Percentiles rank a stretch among this genome's conserved stretches.
phyloP scores from a whole-genome alignment of 2,888 invertebrate species.

The Neoascia interrupta region DNA sequence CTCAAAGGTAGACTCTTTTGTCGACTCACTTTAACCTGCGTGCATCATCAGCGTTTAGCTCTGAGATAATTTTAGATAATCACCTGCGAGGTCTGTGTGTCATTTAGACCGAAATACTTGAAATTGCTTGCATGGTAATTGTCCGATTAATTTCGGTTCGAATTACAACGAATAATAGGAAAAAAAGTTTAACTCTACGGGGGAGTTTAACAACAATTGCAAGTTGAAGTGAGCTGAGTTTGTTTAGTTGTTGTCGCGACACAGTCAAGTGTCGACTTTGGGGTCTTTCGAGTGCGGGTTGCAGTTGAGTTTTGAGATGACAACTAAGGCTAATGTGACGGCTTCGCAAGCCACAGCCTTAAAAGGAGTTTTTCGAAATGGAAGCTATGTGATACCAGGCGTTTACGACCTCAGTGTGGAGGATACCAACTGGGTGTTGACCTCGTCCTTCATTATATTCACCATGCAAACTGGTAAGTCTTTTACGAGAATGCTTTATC shows the following conservation, averaged over 20 bases:
- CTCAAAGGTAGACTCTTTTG: not conserved
- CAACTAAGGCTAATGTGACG: constrained; percentile 75
- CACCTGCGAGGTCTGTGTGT: constrained; percentile 32
- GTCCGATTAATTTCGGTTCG: constrained; percentile 40
- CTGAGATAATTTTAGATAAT: constrained; percentile 55
- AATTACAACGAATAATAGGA: constrained; percentile 23
- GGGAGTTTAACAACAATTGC: constrained; percentile 23
- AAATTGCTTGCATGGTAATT: constrained; percentile 56
- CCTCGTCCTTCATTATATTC: constrained; percentile 93
- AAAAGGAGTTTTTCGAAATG: constrained; percentile 76
- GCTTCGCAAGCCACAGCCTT: constrained; percentile 75
- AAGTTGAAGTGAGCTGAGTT: constrained; percentile 25
- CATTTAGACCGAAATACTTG: constrained; percentile 46
- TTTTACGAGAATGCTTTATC: too few relatives aligned
- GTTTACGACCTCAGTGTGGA: constrained; percentile 86
- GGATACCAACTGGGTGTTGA: constrained; percentile 93
- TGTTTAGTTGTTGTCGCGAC: constrained; percentile 39
- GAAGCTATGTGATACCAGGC: constrained; percentile 81
- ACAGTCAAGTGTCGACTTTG: constrained; percentile 22
- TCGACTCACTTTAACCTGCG: constrained; percentile 23
- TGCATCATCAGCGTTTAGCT: constrained; percentile 33
- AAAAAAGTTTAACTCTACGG: constrained; percentile 1
- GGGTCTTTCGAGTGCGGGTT: too few relatives aligned
- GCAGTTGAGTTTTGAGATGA: constrained; percentile 70
- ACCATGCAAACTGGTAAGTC: constrained; percentile 93